Base-by-base conservation (phyloP, 2,888 invertebrate species). In the Eurytoma adleriae region DNA sequence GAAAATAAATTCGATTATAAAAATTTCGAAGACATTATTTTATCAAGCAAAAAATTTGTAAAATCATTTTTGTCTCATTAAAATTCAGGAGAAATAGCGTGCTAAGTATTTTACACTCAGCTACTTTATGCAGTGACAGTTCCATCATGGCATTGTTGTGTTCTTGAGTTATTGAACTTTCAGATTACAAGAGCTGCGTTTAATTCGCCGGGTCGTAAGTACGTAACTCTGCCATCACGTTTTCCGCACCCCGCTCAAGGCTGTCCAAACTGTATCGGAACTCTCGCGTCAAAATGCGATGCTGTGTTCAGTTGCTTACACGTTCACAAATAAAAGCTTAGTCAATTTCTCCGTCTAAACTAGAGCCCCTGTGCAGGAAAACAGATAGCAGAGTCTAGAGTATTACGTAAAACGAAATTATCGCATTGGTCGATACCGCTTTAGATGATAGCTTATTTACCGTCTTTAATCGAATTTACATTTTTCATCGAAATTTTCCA, bases 141-240 rank as follows among this genome's bases (percentile, higher is more conserved):
- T 62, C n/a, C 10, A 7, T 62, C 27, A 62, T 3, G 4, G 7
- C 20, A 61, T 59, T 59, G 7, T 71, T 40, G 20, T 48, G 13
- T 71, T 54, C 16, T 62, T 16, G 52, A 68, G 54, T 68, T 68
- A 52, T 68, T 14, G 18, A 68, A 68, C 24, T 68, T 50, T 54
- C 2, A 56, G 10, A 40, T 40, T 40, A 40, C 10, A 20, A 14
- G 24, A 27, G 14, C 16, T 27, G 27, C 1, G 18, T 14, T 61
- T 27, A 61, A 24, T 61, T 61, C 5, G 12, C n/a, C n/a, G 18
- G 3, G n/a, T 40, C 1, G 30, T 59, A 59, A 24, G 24, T n/a
- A 62, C n/a, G n/a, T 14, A n/a, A 62, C 30, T 30, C 30, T n/a
- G n/a, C n/a, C n/a, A 7, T 30, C 30, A 7, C 62, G 16, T 16